These are phyloP conservation scores for Malurus leucopterus DNA, from an alignment of 2,797 vertebrate genomes.

Conservation along the genomic window DNA sequence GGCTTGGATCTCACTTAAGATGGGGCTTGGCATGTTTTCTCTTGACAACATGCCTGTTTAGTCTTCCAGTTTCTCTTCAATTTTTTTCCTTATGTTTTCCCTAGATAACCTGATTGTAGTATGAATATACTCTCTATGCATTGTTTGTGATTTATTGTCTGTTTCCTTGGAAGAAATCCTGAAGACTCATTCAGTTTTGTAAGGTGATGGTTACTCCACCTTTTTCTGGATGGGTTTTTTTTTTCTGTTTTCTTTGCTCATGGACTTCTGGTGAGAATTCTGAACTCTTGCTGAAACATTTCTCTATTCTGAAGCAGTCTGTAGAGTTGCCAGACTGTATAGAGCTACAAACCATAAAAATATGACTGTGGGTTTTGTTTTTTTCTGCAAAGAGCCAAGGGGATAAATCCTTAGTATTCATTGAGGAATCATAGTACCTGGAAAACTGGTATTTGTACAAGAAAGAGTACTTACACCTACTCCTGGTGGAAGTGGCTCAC, in stretches of 20 bases:
- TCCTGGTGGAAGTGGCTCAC: background rate
- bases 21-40: background rate
- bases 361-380: background rate
- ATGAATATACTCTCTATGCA: background rate
- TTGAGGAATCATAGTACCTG: background rate
- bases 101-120: background rate
- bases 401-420: background rate
- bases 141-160: background rate
- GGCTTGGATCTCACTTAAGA: background rate
- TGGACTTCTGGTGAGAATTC: background rate
- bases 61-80: background rate
- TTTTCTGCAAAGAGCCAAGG: background rate
- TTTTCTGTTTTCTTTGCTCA: background rate
- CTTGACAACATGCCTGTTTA: background rate
- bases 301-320: background rate
- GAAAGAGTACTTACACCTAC: slow-evolving; percentile 31
- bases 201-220: background rate
- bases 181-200: background rate
- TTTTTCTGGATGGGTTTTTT: background rate
- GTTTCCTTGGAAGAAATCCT: background rate
- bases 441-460: background rate
- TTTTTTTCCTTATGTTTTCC: background rate
- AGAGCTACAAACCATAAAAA: background rate
- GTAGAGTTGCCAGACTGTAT: background rate
- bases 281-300: background rate